Evolutionary conservation across 2,113 vertebrate genomes (phyloP).

Genomic region (Proterorhinus semilunaris): DNA sequence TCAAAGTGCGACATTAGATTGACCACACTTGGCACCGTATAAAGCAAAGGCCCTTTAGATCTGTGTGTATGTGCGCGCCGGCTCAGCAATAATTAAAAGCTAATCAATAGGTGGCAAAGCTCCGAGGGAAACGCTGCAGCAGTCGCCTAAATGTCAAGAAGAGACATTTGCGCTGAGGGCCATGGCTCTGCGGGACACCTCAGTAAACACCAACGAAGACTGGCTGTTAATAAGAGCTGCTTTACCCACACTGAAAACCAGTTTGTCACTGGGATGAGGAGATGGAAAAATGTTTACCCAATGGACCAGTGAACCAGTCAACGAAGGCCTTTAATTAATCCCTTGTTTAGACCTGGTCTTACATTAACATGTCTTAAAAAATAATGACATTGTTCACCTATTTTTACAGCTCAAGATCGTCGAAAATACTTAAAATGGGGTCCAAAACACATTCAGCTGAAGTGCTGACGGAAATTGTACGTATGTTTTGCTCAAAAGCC

Average conservation of each 20-base stretch:
- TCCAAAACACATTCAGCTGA: no score
- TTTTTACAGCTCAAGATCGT: no score
- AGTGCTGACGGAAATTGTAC: no score
- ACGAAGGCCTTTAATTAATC: no score
- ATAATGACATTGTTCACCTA: no score
- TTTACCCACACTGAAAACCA: background rate
- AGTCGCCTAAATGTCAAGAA: conserved; percentile 49
- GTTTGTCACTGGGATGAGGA: background rate
- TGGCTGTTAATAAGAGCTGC: conserved; percentile 8
- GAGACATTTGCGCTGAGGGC: conserved; percentile 35
- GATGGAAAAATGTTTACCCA: background rate
- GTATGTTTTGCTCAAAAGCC: no score
- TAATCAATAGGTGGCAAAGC: conserved; percentile 49
- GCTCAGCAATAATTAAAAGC: conserved; percentile 48
- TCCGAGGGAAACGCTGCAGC: conserved; percentile 36
- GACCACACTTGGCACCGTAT: no score
- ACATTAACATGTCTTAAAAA: no score
- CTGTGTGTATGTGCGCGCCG: conserved; percentile 6
- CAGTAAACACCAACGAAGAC: conserved; percentile 9
- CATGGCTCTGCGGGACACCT: conserved; percentile 19
- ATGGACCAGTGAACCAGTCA: background rate
- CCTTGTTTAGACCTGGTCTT: background rate
- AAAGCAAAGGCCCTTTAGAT: conserved; percentile 1
- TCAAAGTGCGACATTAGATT: no score
- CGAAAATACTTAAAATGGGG: no score